Percentiles rank a stretch among this genome's conserved stretches.
phyloP scores from a whole-genome alignment of 2,113 vertebrate species.

The Microcebus lehilahytsara region DNA sequence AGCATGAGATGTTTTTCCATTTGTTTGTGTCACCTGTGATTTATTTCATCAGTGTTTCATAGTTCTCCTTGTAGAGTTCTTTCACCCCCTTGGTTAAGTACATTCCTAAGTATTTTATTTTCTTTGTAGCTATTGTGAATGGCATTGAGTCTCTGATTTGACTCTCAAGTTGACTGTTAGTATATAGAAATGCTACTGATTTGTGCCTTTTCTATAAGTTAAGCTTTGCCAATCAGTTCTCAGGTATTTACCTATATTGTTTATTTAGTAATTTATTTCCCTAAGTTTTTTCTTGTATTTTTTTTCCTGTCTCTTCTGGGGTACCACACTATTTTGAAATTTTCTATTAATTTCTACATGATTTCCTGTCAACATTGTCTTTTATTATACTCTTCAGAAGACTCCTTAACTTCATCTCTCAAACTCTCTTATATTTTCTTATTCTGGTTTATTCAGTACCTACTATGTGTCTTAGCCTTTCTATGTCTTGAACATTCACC shows the following conservation, averaged over 20 bases:
- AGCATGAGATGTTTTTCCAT: too few relatives aligned
- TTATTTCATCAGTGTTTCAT: too few relatives aligned
- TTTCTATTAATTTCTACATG: neutral
- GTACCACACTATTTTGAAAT: neutral
- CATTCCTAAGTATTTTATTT: too few relatives aligned
- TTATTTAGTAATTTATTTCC: neutral
- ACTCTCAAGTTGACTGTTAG: too few relatives aligned
- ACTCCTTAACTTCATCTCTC: neutral
- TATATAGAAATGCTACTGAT: too few relatives aligned
- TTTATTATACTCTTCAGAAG: neutral
- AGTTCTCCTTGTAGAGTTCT: too few relatives aligned
- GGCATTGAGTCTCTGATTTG: too few relatives aligned
- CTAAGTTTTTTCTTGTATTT: neutral
- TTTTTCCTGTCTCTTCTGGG: neutral
- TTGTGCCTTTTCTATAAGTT: neutral
- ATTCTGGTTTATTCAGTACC: neutral
- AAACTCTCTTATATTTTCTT: neutral
- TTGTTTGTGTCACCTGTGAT: too few relatives aligned
- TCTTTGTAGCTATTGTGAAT: too few relatives aligned
- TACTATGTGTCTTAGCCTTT: neutral
- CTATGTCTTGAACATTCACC: neutral
- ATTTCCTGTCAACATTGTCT: neutral
- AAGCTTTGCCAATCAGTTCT: neutral
- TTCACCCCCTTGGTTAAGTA: too few relatives aligned
- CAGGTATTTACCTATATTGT: neutral